Conservation (phyloP, 53 echinoderm and acorn worm genomes). For the Arbacia lixula region DNA sequence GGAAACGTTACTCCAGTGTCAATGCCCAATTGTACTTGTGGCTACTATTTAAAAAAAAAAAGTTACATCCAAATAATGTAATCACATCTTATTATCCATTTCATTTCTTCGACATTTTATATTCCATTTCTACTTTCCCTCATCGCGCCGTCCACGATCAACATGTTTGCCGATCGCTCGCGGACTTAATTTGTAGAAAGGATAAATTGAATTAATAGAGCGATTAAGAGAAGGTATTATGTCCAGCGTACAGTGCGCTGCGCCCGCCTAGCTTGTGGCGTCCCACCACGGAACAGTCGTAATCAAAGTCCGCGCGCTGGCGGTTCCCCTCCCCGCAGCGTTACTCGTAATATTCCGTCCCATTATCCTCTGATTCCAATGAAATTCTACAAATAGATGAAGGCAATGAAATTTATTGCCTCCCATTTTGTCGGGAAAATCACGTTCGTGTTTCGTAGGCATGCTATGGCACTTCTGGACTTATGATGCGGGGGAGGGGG, state of each 20-base stretch:
- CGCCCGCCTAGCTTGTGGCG: slow-evolving; percentile 1
- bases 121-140: too few relatives aligned
- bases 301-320: slow-evolving; percentile 2
- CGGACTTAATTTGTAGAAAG: slow-evolving; percentile 32
- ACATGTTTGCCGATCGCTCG: too few relatives aligned
- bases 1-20: too few relatives aligned
- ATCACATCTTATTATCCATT: too few relatives aligned
- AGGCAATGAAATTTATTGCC: slow-evolving; percentile 39
- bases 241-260: slow-evolving; percentile 2
- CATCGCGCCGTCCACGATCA: too few relatives aligned
- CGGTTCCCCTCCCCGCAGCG: slow-evolving; percentile 1
- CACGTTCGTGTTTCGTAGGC: too few relatives aligned
- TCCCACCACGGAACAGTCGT: neutral
- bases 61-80: too few relatives aligned
- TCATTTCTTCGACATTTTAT: too few relatives aligned
- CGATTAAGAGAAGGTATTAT: slow-evolving; percentile 41
- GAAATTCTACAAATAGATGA: slow-evolving; percentile 40
- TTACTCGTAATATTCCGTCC: slow-evolving; percentile 22
- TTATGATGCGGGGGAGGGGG: neutral
- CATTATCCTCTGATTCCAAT: slow-evolving; percentile 35
- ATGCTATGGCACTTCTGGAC: too few relatives aligned
- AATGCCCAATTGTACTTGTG: too few relatives aligned
- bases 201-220: slow-evolving; percentile 56
- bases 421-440: neutral
- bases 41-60: too few relatives aligned